Evolutionary conservation across 2,113 vertebrate genomes (phyloP), one percentile per base, ranked within the genome.

Genomic region (Asarcornis scutulata): DNA sequence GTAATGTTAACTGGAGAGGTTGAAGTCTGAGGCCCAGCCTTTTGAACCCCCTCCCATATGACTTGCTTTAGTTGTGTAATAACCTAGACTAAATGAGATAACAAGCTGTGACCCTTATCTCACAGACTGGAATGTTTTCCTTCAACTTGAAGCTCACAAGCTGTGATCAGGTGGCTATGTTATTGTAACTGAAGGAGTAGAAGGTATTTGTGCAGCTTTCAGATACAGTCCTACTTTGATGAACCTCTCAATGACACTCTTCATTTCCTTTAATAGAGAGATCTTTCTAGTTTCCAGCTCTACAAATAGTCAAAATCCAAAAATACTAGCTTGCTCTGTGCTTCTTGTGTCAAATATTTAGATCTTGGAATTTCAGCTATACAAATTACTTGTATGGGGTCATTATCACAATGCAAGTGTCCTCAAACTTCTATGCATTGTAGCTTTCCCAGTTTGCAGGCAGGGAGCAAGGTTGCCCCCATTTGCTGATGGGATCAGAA

Each of bases 131-230:
- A 93, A 74, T 93, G 72, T 80, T 91, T 92, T 86, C 64, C 73
- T 94, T 93, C 77, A 82, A 68, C 52, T 84, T 86, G 69, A 93
- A 84, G 22, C 38, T 89, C 74, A 23, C 52, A 79, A 40, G 53
- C 74, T 87, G 60, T 52, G 81, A 75, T 91, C 83, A 83, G 59
- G 63, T 87, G 44, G 36, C 32, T 74, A 42, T 67, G 55, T 52
- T 83, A 36, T 34, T 88, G 56, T 87, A 87, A 67, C 23, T 95
- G 77, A 82, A 68, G 52, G 44, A 69, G 17, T 58, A 53, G 64
- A 89, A 89, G 15, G 46, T 38, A 62, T 91, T 81, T 55, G 18
- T 34, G 26, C 17, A 69, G 40, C 46, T 84, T 88, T 93, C 38
- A 79, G 27, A 32, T 11, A 25, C 17, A 63, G 29, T 34, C 27